Percentiles rank a stretch among this genome's conserved stretches.
These are phyloP conservation scores for Acanthopagrus latus DNA, from an alignment of 2,797 vertebrate species.

Conservation along the genomic window DNA sequence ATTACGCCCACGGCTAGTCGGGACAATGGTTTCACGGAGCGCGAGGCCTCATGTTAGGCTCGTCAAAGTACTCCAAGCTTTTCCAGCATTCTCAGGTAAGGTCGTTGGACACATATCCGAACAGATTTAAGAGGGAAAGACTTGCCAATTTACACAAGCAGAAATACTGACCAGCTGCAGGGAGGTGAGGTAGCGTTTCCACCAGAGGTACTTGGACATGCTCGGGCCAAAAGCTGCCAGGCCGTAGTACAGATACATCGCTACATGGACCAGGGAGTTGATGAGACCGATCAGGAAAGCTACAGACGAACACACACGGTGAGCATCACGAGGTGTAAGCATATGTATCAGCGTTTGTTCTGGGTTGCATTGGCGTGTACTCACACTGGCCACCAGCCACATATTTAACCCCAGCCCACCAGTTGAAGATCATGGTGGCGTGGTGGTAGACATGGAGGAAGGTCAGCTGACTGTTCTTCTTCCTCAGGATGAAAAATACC, in stretches of 20 bases:
- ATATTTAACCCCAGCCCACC: slow-evolving; percentile 97
- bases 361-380: slow-evolving; percentile 51
- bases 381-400: slow-evolving; percentile 96
- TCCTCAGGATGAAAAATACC: slow-evolving; percentile 96
- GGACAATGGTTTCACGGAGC: slow-evolving; percentile 51
- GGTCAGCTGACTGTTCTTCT: slow-evolving; percentile 96
- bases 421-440: slow-evolving; percentile 98
- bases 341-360: not conserved
- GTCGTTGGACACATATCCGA: not conserved
- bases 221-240: slow-evolving; percentile 76
- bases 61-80: not conserved
- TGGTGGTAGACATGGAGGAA: slow-evolving; percentile 98
- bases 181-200: slow-evolving; percentile 83
- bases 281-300: slow-evolving; percentile 84
- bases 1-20: slow-evolving; percentile 40
- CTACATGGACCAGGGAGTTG: slow-evolving; percentile 84
- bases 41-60: slow-evolving; percentile 12
- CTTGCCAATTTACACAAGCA: not conserved
- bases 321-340: not conserved
- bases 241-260: slow-evolving; percentile 82
- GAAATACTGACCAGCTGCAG: slow-evolving; percentile 82
- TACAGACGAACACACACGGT: slow-evolving; percentile 37
- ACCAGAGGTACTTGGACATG: slow-evolving; percentile 79
- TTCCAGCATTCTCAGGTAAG: not conserved
- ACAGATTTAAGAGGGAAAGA: not conserved